Percentiles rank a stretch among this genome's conserved stretches.
These are phyloP conservation scores for Theonella swinhoei DNA, from an alignment of 37 sponge, comb jelly and placozoan species.

Conservation along the genomic window DNA sequence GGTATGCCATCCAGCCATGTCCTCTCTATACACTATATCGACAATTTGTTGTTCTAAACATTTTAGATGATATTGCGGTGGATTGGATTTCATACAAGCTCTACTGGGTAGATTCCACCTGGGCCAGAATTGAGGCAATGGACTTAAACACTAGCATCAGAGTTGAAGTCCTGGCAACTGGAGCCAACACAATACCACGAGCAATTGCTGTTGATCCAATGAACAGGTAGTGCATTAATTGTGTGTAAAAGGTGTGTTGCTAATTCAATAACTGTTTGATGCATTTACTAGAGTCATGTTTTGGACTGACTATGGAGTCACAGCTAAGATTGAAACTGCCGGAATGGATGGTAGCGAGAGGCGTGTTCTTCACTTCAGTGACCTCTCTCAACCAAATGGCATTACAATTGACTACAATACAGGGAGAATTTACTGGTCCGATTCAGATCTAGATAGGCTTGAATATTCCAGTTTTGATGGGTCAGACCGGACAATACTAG, in stretches of 20 bases:
- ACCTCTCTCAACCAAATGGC: conserved; percentile 52
- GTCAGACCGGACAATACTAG: not conserved
- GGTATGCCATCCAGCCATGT: not conserved
- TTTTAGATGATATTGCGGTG: conserved; percentile 70
- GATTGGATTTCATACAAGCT: conserved; percentile 76
- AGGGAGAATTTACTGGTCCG: conserved; percentile 42
- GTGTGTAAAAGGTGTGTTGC: too few species aligned
- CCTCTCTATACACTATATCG: too few species aligned
- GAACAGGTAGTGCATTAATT: too few species aligned
- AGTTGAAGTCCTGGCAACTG: conserved; percentile 10
- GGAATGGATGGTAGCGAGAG: conserved; percentile 71
- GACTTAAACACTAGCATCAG: conserved; percentile 28
- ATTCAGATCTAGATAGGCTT: conserved; percentile 27
- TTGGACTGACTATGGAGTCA: conserved; percentile 75
- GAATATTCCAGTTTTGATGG: conserved; percentile 45
- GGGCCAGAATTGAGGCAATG: conserved; percentile 18
- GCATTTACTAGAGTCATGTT: conserved; percentile 61
- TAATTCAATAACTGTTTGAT: too few species aligned
- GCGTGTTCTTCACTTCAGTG: conserved; percentile 20
- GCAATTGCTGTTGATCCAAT: conserved; percentile 45
- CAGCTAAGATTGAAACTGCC: conserved; percentile 55
- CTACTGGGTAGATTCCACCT: conserved; percentile 71
- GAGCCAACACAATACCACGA: conserved; percentile 16
- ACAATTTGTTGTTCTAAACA: too few species aligned
- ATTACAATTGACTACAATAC: conserved; percentile 36